These are phyloP conservation scores for Fregata magnificens DNA, from an alignment of 2,113 vertebrate genomes.

Conservation along the genomic window DNA sequence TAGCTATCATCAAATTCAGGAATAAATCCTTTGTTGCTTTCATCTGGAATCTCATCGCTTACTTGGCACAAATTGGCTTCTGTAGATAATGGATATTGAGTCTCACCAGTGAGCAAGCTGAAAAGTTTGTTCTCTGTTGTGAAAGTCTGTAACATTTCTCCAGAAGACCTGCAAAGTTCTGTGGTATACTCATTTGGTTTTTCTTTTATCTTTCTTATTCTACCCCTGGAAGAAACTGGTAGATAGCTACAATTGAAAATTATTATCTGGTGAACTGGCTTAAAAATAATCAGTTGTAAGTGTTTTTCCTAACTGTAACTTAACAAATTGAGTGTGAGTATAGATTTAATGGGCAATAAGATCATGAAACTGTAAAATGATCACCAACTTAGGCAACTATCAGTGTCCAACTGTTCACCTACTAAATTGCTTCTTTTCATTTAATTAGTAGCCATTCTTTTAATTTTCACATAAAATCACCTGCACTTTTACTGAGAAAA, in stretches of 20 bases:
- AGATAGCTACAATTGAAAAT: background rate
- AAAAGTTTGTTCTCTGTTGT: background rate
- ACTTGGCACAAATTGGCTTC: slow-evolving; percentile 22
- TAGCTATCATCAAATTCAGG: background rate
- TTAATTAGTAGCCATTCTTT: background rate
- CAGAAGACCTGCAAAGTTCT: background rate
- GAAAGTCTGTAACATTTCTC: background rate
- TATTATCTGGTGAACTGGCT: background rate
- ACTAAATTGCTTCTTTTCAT: background rate
- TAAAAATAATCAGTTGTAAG: background rate
- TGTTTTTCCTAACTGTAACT: background rate
- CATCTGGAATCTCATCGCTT: slow-evolving; percentile 1
- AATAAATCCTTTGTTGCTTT: slow-evolving; percentile 28
- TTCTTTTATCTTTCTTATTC: background rate
- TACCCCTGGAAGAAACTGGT: background rate
- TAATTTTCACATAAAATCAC: background rate
- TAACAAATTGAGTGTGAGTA: background rate
- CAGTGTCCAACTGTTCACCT: background rate
- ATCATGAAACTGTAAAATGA: background rate
- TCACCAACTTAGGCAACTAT: background rate
- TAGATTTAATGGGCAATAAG: background rate
- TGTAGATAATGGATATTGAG: background rate
- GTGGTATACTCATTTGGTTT: background rate
- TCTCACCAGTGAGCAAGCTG: background rate
- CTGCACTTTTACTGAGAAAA: background rate